phyloP scores from a whole-genome alignment of 2,113 vertebrate genomes.

The Hippocampus mohnikei region DNA sequence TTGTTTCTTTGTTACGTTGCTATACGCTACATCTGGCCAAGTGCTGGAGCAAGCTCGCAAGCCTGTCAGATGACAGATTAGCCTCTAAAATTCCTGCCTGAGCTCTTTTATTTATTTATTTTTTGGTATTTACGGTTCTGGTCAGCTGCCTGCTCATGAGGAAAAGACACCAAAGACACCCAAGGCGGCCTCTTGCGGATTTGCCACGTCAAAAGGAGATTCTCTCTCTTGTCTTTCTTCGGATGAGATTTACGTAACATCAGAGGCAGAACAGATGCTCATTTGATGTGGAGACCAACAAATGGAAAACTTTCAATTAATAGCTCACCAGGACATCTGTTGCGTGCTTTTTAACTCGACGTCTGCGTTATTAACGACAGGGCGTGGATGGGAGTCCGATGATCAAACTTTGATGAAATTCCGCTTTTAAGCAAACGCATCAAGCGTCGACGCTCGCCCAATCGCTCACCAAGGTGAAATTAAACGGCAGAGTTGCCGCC shows the following conservation, averaged over 20 bases:
- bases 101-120: not conserved
- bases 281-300: slow-evolving; percentile 41
- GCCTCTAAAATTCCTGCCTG: slow-evolving; percentile 24
- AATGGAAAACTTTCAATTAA: slow-evolving; percentile 59
- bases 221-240: slow-evolving; percentile 36
- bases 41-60: slow-evolving; percentile 21
- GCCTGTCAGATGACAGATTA: slow-evolving; percentile 37
- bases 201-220: slow-evolving; percentile 57
- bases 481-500: slow-evolving; percentile 18
- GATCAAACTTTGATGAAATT: slow-evolving; percentile 7
- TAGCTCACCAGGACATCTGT: slow-evolving; percentile 43
- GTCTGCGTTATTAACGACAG: slow-evolving; percentile 16
- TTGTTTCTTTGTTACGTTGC: slow-evolving; percentile 10
- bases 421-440: not conserved
- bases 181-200: slow-evolving; percentile 37
- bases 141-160: slow-evolving; percentile 31
- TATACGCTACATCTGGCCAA: slow-evolving; percentile 7
- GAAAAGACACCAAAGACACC: slow-evolving; percentile 36
- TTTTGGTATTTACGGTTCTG: slow-evolving; percentile 46
- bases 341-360: slow-evolving; percentile 32
- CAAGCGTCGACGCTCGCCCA: not conserved
- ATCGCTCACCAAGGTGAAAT: slow-evolving; percentile 35
- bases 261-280: slow-evolving; percentile 43
- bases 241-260: slow-evolving; percentile 37
- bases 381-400: not conserved